Evolutionary conservation across 2,113 vertebrate species (phyloP).

Genomic region (Lepus americanus): DNA sequence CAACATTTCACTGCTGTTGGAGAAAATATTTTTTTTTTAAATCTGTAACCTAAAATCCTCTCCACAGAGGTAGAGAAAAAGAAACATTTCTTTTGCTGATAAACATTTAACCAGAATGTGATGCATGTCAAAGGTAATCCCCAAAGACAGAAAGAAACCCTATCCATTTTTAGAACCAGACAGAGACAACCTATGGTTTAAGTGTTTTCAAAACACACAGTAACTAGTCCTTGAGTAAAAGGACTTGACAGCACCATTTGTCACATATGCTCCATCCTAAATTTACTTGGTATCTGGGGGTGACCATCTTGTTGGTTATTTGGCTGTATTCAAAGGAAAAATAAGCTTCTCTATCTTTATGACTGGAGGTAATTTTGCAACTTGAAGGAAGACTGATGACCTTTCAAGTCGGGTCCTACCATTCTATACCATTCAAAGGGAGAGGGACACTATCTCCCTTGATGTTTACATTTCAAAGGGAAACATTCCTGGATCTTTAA

Average conservation of each 20-base stretch:
- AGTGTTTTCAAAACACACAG: not conserved
- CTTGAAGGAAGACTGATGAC: not conserved
- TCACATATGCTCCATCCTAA: not conserved
- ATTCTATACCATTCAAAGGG: not conserved
- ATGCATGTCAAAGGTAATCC: not conserved
- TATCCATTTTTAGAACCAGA: not conserved
- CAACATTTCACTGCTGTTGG: not conserved
- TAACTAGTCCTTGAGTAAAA: not conserved
- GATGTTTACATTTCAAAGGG: not conserved
- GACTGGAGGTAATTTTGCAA: not conserved
- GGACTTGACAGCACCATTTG: not conserved
- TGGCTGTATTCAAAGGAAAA: not conserved
- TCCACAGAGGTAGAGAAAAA: not conserved
- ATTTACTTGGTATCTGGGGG: not conserved
- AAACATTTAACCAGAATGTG: not conserved
- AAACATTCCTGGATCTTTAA: not conserved
- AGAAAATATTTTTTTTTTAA: not conserved
- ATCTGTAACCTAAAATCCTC: not conserved
- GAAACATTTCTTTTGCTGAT: not conserved
- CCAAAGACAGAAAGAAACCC: not conserved
- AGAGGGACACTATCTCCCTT: not conserved
- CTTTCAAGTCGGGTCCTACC: not conserved
- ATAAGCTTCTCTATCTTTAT: not conserved
- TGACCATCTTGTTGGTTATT: not conserved
- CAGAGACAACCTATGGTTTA: accelerated